phyloP scores from a whole-genome alignment of 2,797 vertebrate genomes.

The Darevskia mixta region DNA sequence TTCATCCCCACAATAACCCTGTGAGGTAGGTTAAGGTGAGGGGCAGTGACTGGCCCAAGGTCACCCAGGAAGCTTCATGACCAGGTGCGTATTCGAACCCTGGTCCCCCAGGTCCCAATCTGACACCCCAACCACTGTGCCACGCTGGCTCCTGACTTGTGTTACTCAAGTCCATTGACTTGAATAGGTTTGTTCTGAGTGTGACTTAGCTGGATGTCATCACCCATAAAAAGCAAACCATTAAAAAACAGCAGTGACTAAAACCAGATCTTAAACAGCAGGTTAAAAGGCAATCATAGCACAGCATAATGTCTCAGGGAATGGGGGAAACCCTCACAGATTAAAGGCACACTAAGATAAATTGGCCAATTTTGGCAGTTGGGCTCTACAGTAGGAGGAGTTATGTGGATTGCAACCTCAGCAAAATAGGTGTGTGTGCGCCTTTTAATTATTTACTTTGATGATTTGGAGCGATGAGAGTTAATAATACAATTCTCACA shows the following conservation, averaged over 20 bases:
- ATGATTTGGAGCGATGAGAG: background rate
- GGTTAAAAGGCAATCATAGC: background rate
- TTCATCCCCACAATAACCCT: too few species aligned
- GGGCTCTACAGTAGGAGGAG: background rate
- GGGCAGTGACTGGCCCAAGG: too few species aligned
- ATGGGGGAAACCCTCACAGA: background rate
- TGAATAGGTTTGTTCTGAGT: too few species aligned
- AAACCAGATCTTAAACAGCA: constrained; percentile 6
- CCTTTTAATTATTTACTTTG: constrained; percentile 3
- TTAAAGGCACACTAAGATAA: background rate
- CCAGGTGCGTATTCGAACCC: too few species aligned
- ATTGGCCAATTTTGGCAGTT: background rate
- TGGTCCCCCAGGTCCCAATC: too few species aligned
- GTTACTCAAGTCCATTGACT: too few species aligned
- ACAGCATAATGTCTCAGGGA: background rate
- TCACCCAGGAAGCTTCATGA: too few species aligned
- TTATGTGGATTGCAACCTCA: background rate
- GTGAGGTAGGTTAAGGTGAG: too few species aligned
- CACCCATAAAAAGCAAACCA: constrained; percentile 26
- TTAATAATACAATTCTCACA: background rate
- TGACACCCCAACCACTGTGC: too few species aligned
- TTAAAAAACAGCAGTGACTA: background rate
- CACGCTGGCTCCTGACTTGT: too few species aligned
- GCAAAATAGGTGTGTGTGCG: background rate
- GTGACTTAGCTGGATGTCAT: background rate